Conservation (phyloP, 2,888 invertebrate genomes). For the Theretra japonica region DNA sequence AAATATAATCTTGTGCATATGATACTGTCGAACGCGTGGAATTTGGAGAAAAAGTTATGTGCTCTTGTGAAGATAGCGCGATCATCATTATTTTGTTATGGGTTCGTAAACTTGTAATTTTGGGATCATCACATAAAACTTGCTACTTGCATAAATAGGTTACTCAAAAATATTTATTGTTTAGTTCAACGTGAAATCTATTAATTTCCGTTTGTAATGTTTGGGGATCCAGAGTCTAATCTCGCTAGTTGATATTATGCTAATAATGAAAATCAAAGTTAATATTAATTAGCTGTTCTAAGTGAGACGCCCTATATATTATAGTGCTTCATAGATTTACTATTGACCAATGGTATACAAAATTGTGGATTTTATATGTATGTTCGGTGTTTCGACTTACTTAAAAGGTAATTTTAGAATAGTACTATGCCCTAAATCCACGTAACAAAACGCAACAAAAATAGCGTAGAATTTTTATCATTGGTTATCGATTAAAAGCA, state of each 20-base stretch:
- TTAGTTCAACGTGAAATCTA: too few species aligned
- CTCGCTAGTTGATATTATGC: neutral
- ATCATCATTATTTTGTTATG: too few species aligned
- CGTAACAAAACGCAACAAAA: slow-evolving; percentile 14
- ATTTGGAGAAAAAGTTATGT: too few species aligned
- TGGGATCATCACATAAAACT: too few species aligned
- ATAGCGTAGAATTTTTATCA: neutral
- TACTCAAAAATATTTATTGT: too few species aligned
- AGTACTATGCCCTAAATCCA: slow-evolving; percentile 9
- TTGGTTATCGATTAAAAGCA: neutral
- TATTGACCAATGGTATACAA: slow-evolving; percentile 14
- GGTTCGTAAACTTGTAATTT: too few species aligned
- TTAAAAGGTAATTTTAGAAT: neutral
- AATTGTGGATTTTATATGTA: slow-evolving; percentile 37
- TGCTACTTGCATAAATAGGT: too few species aligned
- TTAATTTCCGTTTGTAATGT: neutral
- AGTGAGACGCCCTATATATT: slow-evolving; percentile 5
- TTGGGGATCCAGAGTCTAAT: too few species aligned
- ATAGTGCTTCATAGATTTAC: slow-evolving; percentile 22
- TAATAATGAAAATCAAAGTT: neutral
- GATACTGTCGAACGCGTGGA: too few species aligned
- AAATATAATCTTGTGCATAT: too few species aligned
- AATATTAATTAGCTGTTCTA: slow-evolving; percentile 11
- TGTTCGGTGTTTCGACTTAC: slow-evolving; percentile 24
- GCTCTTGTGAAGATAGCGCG: too few species aligned